phyloP scores from a whole-genome alignment of 2,797 vertebrate species.

The Enteromius afrohamiltoni region DNA sequence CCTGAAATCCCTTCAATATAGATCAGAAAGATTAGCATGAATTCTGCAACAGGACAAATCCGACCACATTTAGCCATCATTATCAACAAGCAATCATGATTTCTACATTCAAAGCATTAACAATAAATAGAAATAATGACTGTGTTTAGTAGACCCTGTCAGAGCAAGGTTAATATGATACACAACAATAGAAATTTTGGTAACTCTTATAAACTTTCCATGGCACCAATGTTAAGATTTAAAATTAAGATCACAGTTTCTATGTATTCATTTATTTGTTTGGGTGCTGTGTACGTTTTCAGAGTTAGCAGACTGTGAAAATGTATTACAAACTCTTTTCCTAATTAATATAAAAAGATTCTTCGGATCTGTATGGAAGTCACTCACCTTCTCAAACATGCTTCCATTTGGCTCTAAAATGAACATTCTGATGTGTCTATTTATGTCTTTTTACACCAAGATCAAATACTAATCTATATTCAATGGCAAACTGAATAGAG shows the following conservation, averaged over 20 bases:
- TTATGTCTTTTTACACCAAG: not conserved
- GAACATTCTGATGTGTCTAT: not conserved
- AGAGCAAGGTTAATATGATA: not conserved
- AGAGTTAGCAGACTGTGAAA: not conserved
- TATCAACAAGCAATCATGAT: not conserved
- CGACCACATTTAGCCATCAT: not conserved
- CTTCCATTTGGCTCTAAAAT: not conserved
- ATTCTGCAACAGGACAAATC: not conserved
- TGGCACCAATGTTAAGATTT: not conserved
- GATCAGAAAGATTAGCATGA: constrained; percentile 12
- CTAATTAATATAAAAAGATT: not conserved
- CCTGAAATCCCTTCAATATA: not conserved
- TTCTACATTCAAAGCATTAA: not conserved
- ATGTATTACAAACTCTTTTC: too few species aligned
- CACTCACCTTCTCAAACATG: not conserved
- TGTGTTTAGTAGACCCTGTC: not conserved
- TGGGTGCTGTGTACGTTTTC: not conserved
- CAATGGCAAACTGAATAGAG: not conserved
- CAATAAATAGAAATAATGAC: not conserved
- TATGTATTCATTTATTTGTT: not conserved
- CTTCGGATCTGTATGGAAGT: too few species aligned
- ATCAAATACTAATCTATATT: not conserved
- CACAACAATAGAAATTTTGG: not conserved
- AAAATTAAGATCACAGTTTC: not conserved
- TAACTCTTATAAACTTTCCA: not conserved